Evolutionary conservation across 2,888 invertebrate species (phyloP).

Genomic region (Syrista parreyssii): DNA sequence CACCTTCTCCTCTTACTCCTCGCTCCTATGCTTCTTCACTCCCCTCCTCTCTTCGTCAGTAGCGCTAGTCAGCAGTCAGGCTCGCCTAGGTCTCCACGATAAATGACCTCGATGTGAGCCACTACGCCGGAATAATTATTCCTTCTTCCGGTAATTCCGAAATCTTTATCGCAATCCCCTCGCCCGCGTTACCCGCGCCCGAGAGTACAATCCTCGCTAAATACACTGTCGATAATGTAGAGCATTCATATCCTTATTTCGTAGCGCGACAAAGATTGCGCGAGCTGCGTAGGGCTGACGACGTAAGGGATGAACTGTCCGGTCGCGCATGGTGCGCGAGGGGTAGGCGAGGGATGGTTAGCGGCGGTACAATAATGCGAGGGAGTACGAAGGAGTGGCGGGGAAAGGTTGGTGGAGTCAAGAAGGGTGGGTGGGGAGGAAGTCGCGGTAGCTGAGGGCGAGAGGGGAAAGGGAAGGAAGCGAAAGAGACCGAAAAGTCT

Average conservation of each 20-base stretch:
- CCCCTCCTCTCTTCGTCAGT: constrained; percentile 10
- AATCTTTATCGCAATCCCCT: background rate
- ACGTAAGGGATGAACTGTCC: no score
- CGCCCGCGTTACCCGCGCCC: background rate
- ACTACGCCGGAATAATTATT: constrained; percentile 33
- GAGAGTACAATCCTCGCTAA: no score
- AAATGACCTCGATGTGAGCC: constrained; percentile 32
- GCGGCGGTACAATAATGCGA: constrained; percentile 11
- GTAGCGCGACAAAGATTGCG: no score
- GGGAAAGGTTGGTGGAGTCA: constrained; percentile 10
- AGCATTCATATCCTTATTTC: no score
- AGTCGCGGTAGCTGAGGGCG: background rate
- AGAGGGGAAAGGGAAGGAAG: constrained; percentile 15
- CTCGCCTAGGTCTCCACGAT: constrained; percentile 4
- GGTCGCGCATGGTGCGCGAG: background rate
- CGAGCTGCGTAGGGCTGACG: no score
- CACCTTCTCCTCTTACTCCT: constrained; percentile 31
- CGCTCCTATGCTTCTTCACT: background rate
- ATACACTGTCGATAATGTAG: no score
- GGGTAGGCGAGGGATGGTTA: constrained; percentile 8
- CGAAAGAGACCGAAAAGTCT: constrained; percentile 59
- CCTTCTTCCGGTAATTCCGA: background rate
- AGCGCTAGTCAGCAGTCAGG: no score
- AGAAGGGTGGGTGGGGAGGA: constrained; percentile 8
- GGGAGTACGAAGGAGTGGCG: constrained; percentile 18